Evolutionary conservation across 2,113 vertebrate genomes (phyloP).

Genomic region (Chaetura pelagica): DNA sequence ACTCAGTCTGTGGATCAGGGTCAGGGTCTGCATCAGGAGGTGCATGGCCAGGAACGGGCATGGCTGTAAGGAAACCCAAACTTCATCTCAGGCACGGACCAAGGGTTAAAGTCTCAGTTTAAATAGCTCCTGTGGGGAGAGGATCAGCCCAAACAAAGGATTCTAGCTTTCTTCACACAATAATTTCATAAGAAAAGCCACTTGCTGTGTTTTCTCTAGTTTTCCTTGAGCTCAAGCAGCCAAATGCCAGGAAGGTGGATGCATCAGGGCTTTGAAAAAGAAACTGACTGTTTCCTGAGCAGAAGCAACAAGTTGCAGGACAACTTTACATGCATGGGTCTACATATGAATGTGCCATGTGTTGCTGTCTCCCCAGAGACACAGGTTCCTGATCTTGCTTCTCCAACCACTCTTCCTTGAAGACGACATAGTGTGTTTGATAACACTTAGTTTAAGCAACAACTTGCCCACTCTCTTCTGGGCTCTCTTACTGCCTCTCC

Average conservation of each 20-base stretch:
- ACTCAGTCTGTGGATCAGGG: not conserved
- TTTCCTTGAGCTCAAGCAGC: not conserved
- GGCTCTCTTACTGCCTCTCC: not conserved
- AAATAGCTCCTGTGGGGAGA: not conserved
- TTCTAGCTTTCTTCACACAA: not conserved
- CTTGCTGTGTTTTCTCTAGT: not conserved
- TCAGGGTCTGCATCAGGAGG: not conserved
- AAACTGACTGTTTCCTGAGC: not conserved
- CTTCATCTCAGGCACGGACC: not conserved
- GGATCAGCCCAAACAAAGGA: not conserved
- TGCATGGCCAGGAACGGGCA: not conserved
- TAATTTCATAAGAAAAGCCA: not conserved
- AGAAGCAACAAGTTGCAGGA: not conserved
- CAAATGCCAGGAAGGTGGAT: rapidly evolving
- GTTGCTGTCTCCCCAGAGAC: not conserved
- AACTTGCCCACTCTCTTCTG: not conserved
- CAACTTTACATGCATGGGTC: not conserved
- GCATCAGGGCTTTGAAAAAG: not conserved
- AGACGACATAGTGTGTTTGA: not conserved
- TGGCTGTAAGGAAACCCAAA: not conserved
- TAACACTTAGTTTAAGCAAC: not conserved
- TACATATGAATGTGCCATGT: not conserved
- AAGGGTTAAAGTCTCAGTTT: not conserved
- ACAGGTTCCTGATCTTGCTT: not conserved
- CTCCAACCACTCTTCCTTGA: not conserved